Conservation (phyloP, 1,140 invertebrate species). For the Chelonus insularis region DNA sequence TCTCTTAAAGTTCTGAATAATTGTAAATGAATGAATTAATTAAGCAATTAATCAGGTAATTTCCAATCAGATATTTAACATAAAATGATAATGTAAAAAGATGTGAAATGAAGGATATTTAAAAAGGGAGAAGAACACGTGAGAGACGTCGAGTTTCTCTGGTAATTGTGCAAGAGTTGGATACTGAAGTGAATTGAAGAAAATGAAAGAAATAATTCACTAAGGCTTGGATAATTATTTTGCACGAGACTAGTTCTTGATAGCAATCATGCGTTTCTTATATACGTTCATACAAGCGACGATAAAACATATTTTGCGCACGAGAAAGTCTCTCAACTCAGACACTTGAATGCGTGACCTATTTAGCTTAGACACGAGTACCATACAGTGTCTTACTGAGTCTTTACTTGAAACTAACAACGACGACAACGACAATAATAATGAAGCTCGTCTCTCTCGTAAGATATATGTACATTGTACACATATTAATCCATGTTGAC, state of each 20-base stretch:
- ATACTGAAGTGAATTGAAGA: neutral
- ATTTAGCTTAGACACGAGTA: constrained; percentile 1
- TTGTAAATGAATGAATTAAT: too few species aligned
- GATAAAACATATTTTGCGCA: constrained; percentile 2
- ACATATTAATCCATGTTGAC: constrained; percentile 15
- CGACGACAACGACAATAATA: neutral
- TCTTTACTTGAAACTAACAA: neutral
- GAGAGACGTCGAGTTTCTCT: too few species aligned
- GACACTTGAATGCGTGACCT: constrained; percentile 10
- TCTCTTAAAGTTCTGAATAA: too few species aligned
- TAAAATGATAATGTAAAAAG: too few species aligned
- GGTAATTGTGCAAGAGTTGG: too few species aligned
- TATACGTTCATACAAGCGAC: neutral
- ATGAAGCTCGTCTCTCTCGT: neutral
- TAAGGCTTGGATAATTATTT: too few species aligned
- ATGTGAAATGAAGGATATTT: too few species aligned
- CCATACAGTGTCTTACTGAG: neutral
- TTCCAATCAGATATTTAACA: too few species aligned
- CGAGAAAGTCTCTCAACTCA: constrained; percentile 5
- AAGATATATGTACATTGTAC: constrained; percentile 2
- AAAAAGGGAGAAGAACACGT: too few species aligned
- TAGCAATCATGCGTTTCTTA: neutral
- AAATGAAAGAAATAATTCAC: too few species aligned
- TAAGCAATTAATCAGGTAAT: too few species aligned
- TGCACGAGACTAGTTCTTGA: neutral